These are phyloP conservation scores for Watsonalla cultraria DNA, from an alignment of 2,888 invertebrate genomes.

Conservation along the genomic window DNA sequence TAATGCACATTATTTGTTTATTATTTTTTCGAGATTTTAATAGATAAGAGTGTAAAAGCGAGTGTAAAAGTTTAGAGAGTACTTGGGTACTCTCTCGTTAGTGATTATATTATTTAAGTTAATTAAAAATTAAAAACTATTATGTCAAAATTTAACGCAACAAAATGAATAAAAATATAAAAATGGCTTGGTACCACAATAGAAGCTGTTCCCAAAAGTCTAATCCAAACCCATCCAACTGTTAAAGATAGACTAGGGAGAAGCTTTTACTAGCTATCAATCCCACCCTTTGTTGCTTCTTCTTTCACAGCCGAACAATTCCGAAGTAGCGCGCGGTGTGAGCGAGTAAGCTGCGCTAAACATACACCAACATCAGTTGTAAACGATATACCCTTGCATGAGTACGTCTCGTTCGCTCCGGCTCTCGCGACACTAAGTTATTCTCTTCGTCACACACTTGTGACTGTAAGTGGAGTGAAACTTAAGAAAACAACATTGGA, in stretches of 20 bases:
- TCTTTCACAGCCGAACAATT: not conserved
- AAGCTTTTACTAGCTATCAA: not conserved
- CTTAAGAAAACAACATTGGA: constrained; percentile 33
- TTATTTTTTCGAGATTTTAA: too few species aligned
- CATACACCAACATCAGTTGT: constrained; percentile 30
- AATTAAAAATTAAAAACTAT: too few species aligned
- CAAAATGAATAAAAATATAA: too few species aligned
- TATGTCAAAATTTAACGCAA: too few species aligned
- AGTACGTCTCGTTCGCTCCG: constrained; percentile 43
- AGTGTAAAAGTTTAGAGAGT: too few species aligned
- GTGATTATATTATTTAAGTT: too few species aligned
- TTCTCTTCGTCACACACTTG: constrained; percentile 61
- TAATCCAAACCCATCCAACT: not conserved
- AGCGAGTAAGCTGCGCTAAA: constrained; percentile 7
- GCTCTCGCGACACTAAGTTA: constrained; percentile 43
- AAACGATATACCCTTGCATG: constrained; percentile 36
- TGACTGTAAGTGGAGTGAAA: constrained; percentile 69
- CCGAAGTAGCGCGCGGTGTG: constrained; percentile 14
- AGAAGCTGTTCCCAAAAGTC: too few species aligned
- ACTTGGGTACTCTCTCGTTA: too few species aligned
- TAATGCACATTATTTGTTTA: too few species aligned
- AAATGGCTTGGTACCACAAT: too few species aligned
- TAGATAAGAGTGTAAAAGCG: too few species aligned
- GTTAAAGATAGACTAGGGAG: not conserved
- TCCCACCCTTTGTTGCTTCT: not conserved